Evolutionary conservation across 2,888 invertebrate genomes (phyloP).

Genomic region (Ophioninae sp.): DNA sequence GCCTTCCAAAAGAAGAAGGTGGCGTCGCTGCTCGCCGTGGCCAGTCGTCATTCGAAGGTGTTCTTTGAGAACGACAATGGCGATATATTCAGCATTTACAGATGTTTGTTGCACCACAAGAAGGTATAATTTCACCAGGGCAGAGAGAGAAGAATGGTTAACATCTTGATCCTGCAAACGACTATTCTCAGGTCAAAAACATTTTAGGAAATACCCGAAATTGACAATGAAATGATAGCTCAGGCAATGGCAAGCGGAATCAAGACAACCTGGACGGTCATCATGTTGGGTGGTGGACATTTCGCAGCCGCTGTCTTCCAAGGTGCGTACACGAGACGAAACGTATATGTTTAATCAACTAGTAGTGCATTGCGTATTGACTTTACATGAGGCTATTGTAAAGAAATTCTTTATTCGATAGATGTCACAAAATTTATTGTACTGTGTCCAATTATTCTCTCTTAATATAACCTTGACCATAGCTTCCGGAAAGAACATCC

Average conservation of each 20-base stretch:
- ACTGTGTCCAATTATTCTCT: background rate
- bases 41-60: constrained; percentile 87
- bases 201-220: constrained; percentile 81
- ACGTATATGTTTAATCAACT: background rate
- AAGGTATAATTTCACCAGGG: constrained; percentile 82
- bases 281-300: constrained; percentile 93
- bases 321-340: constrained; percentile 72
- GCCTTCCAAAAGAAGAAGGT: constrained; percentile 69
- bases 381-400: background rate
- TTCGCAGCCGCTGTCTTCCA: constrained; percentile 89
- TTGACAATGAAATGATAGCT: constrained; percentile 75
- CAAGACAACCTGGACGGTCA: constrained; percentile 86
- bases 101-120: constrained; percentile 87
- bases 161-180: constrained; percentile 37
- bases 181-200: constrained; percentile 56
- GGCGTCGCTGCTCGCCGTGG: constrained; percentile 70
- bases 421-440: background rate
- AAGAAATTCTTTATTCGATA: background rate
- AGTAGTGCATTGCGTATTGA: background rate
- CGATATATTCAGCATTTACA: constrained; percentile 88
- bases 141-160: constrained; percentile 35
- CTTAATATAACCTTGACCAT: background rate
- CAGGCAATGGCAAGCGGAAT: constrained; percentile 77
- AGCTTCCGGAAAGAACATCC: background rate
- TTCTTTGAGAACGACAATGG: constrained; percentile 87